These are phyloP conservation scores for Diplodus sargus DNA, from an alignment of 2,797 vertebrate species.

Conservation along the genomic window DNA sequence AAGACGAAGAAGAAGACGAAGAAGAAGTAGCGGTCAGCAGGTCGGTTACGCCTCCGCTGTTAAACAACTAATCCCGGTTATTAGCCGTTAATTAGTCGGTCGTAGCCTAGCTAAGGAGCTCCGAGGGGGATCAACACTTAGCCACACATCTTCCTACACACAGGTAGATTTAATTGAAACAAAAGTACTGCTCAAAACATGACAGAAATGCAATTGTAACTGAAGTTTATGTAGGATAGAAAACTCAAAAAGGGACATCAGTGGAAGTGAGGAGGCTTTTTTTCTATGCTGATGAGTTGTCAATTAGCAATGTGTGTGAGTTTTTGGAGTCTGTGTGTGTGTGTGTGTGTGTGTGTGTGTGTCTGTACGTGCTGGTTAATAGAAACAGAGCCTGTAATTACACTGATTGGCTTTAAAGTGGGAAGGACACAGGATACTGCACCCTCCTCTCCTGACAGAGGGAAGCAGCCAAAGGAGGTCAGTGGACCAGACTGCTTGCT, in stretches of 20 bases:
- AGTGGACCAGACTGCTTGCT: conserved; percentile 74
- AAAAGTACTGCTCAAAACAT: background rate
- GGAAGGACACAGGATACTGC: conserved; percentile 64
- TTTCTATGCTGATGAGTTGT: too few species aligned
- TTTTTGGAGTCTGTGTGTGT: conserved; percentile 1
- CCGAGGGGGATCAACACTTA: conserved; percentile 19
- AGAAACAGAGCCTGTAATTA: conserved; percentile 50
- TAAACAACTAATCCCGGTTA: conserved; percentile 59
- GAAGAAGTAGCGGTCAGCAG: conserved; percentile 29
- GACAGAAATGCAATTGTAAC: background rate
- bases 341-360: background rate
- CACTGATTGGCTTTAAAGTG: conserved; percentile 56
- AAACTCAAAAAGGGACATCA: background rate
- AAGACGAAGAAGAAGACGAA: background rate
- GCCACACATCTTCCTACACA: conserved; percentile 18
- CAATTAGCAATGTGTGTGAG: too few species aligned
- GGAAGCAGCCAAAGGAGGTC: conserved; percentile 66
- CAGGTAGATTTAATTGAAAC: conserved; percentile 46
- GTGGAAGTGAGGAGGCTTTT: conserved; percentile 20
- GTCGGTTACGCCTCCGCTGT: conserved; percentile 36
- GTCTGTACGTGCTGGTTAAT: conserved; percentile 12
- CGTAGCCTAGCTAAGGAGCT: conserved; percentile 29
- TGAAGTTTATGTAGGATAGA: background rate
- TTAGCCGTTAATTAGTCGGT: conserved; percentile 29
- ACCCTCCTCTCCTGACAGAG: conserved; percentile 20